Percentiles rank a stretch among this genome's conserved stretches.
phyloP scores from a whole-genome alignment of 1,140 invertebrate genomes.

The Ceratosolen solmsi region DNA sequence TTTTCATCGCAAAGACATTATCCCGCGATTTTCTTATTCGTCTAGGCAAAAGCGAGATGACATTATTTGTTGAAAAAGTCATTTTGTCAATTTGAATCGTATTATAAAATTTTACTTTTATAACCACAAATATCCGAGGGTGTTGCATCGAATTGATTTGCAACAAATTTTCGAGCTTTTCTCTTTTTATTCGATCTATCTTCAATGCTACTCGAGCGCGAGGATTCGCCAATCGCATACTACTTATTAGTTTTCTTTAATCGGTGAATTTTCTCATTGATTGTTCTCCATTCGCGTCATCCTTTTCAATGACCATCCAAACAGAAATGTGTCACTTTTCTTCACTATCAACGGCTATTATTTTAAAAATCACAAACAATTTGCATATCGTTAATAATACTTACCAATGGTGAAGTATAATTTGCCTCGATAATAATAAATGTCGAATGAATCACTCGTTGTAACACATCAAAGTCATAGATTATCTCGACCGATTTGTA shows the following conservation, averaged over 20 bases:
- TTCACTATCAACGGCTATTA: not conserved
- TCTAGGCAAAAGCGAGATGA: no score
- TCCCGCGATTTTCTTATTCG: no score
- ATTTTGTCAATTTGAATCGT: no score
- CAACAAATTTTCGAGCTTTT: no score
- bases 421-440: constrained; percentile 14
- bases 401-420: not conserved
- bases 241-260: not conserved
- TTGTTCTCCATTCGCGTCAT: not conserved
- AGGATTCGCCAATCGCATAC: not conserved
- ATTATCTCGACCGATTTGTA: not conserved
- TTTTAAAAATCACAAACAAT: not conserved
- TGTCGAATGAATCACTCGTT: not conserved
- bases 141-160: no score
- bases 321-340: not conserved
- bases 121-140: no score
- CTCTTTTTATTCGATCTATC: not conserved
- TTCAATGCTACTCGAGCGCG: not conserved
- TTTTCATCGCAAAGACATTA: no score
- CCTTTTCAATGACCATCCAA: not conserved
- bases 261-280: not conserved
- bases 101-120: no score
- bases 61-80: no score
- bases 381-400: not conserved
- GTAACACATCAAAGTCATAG: not conserved